Evolutionary conservation across 2,888 invertebrate species (phyloP), one percentile per base, ranked within the genome.

Genomic region (Notodonta dromedarius): DNA sequence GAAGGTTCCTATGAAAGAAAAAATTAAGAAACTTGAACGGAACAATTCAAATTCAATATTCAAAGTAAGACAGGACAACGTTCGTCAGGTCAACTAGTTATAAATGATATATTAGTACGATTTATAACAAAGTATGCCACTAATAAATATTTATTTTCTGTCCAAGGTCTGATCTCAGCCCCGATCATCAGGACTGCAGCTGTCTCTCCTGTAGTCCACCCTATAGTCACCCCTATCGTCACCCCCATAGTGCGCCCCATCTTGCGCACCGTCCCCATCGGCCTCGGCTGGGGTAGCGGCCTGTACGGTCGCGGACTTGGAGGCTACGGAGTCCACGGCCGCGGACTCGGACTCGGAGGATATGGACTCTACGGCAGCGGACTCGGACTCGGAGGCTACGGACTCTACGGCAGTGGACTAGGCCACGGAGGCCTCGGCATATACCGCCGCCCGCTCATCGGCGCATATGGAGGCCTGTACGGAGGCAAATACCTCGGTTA

Each of bases 121-220:
- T 24, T 24, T 24, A 24, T 24, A 40, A 40, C 40, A 40, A 40
- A 40, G 40, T 40, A 24, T 24, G 24, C 2, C 24, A 24, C 24
- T 1, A 11, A 42, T 42, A 11, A 11, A 42, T 42, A 11, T 11
- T 7, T 0, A 11, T 11, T 42, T 42, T 42, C 9, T 1, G 4
- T 42, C 42, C 1, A 35, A 53, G 53, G 53, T 35, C 11, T 53
- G n/a, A 9, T 35, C 13, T 9, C 55, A 5, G 55, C 40, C 6
- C 55, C 55, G 5, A 55, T 55, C 14, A 55, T 55, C 55, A 55
- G 16, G 14, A 14, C 40, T 8, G 42, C 42, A 55, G 55, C 42
- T 12, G 4, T 13, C 42, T 9, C 55, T 7, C 40, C 55, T 7
- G 13, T 42, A 5, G 16, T 42, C 42, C 53, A n/a, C 53, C 35